A percentile compares a stretch with the other conserved stretches of the same genome.
phyloP scores from a whole-genome alignment of 2,888 invertebrate species.

The Lycophotia porphyrea region DNA sequence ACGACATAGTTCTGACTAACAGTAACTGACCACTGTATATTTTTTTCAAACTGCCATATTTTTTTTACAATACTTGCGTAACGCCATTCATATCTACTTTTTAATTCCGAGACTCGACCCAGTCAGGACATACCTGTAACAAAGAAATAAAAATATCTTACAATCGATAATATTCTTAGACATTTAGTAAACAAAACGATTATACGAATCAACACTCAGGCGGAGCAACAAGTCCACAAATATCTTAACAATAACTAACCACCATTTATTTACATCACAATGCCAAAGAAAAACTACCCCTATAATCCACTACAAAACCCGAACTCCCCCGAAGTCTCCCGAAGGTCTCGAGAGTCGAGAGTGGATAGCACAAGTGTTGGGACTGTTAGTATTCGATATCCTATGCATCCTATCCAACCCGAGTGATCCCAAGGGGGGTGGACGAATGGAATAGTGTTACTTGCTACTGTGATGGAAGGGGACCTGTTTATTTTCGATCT shows the following conservation, averaged over 20 bases:
- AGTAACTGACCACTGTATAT: not conserved
- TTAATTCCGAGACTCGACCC: slow-evolving; percentile 13
- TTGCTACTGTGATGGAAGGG: slow-evolving; percentile 31
- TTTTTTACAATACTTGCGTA: too few relatives aligned
- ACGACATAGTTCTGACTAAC: not conserved
- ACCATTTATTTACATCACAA: slow-evolving; percentile 6
- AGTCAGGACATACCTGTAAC: slow-evolving; percentile 47
- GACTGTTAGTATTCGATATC: slow-evolving; percentile 43
- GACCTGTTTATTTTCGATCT: slow-evolving; percentile 50
- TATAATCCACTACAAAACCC: slow-evolving; percentile 1
- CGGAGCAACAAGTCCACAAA: not conserved
- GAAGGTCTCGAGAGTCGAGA: slow-evolving; percentile 18
- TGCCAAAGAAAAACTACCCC: slow-evolving; percentile 5
- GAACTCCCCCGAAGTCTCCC: slow-evolving; percentile 12
- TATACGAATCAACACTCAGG: not conserved
- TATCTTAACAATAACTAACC: not conserved
- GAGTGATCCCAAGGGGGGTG: slow-evolving; percentile 54
- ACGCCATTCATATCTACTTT: slow-evolving; percentile 20
- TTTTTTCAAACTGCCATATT: not conserved
- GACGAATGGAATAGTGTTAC: slow-evolving; percentile 64
- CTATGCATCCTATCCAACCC: slow-evolving; percentile 49
- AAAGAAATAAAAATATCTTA: not conserved
- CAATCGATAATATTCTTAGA: not conserved
- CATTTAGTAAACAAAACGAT: not conserved
- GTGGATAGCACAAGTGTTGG: slow-evolving; percentile 34